Evolutionary conservation across 2,113 vertebrate species (phyloP), one percentile per base, ranked within the genome.

Genomic region (Proteles cristata): DNA sequence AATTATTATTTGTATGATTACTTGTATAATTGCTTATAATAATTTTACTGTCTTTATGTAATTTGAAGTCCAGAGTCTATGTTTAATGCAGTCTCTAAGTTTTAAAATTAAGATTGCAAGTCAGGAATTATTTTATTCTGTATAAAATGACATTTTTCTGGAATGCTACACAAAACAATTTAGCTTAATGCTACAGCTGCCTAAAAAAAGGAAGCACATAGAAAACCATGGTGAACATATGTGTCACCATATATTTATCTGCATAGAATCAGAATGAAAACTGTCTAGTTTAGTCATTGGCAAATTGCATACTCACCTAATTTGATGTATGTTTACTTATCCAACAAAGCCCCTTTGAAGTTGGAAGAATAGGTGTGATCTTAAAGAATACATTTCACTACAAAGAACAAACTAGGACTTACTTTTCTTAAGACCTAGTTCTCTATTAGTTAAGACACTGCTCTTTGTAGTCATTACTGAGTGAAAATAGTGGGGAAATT

Each of bases 71-170:
- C 12, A 43, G 4, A 77, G 6, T 77, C 4, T 73, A 0, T 23
- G 11, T 86, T 92, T 84, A 35, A 23, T 86, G 1, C 1, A 25
- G 0, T 45, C 5, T 79, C 1, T 45, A 26, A 83, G 26, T 23
- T 81, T 31, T 90, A 61, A 61, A 61, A 61, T 92, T 35, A 90
- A 8, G 43, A 86, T 4, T 85, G 26, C 85, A 85, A 89, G 69
- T 14, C 31, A 94, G 45, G 73, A 90, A 74, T 73, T 61, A 68
- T 69, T 89, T 81, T 80, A 26, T 82, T 95, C 43, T 90, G 11
- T 39, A 12, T 77, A 77, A 94, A 93, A 69, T 61, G 26, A 23
- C 92, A 31, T 76, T 84, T 93, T 93, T 84, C 58, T 77, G 35
- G 11, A 82, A 88, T 79, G 39, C 19, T 48, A 23, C 12, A n/a